Conservation (phyloP, 1,140 invertebrate species). For the Dermatophagoides farinae region DNA sequence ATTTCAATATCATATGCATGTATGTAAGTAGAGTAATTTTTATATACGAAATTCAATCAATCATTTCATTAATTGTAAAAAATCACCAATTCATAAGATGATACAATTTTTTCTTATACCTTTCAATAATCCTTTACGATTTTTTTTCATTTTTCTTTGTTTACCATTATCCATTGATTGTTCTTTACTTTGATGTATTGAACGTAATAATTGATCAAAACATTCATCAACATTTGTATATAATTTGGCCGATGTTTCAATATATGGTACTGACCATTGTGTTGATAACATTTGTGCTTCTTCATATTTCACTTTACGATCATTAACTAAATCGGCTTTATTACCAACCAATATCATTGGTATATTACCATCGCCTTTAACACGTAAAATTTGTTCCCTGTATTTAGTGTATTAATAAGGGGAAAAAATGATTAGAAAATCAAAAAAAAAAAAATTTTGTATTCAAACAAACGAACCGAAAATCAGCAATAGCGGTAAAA, state of each 20-base stretch:
- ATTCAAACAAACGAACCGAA: constrained; percentile 4
- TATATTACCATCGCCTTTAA: constrained; percentile 24
- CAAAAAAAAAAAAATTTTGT: neutral
- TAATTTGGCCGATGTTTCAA: constrained; percentile 21
- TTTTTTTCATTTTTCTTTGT: constrained; percentile 6
- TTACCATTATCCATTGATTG: constrained; percentile 15
- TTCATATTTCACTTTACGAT: constrained; percentile 23
- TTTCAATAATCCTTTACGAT: neutral
- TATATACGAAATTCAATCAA: no score
- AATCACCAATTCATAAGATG: no score
- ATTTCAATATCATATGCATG: no score
- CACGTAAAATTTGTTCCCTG: constrained; percentile 28
- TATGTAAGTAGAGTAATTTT: no score
- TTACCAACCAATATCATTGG: constrained; percentile 28
- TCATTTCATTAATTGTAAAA: no score
- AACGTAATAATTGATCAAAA: constrained; percentile 32
- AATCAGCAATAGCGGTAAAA: constrained; percentile 24
- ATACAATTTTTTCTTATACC: no score
- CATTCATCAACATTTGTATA: constrained; percentile 23
- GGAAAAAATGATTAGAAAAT: neutral
- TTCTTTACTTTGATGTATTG: constrained; percentile 29
- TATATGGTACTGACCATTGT: constrained; percentile 14
- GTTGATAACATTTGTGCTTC: constrained; percentile 12
- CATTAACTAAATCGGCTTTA: constrained; percentile 27
- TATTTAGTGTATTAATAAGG: neutral